Evolutionary conservation across 2,888 invertebrate species (phyloP), one percentile per base, ranked within the genome.

Genomic region (Andrena haemorrhoa): DNA sequence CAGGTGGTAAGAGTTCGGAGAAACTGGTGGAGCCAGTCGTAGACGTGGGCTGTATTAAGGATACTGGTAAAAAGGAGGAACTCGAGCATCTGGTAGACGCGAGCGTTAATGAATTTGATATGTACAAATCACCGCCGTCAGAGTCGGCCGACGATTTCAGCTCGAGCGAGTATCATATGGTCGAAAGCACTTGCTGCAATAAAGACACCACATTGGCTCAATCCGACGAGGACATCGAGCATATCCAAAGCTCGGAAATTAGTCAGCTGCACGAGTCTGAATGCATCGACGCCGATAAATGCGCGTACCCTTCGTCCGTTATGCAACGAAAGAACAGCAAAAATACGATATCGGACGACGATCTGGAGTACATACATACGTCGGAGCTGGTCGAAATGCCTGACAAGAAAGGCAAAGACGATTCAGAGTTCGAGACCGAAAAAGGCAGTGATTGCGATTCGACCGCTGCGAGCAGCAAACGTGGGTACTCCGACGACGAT

Each of bases 211-310:
- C 75, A 0, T 85, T 86, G 2, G 87, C 88, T 35, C 91, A 91
- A 53, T 93, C 91, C 0, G 93, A 93, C 29, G 93, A 93, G 10
- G 93, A 93, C 23, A 91, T 93, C 23, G 93, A 91, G 41, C 92
- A 92, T 26, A 91, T 92, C 6, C 87, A 91, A 58, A 87, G 77
- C 20, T 88, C 87, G 10, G 90, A 92, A 51, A 83, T 91, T 0
- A 82, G 69, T 10, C 88, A 86, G 6, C 76, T 88, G 41, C 82
- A 75, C 6, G 75, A 83, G 12, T 31, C 70, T 2, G 79, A 83
- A n/a, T 76, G 73, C 20, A 49, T 60, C 60, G 77, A 71, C 5
- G 23, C 20, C 12, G 81, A 76, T 3, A 85, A 74, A 35, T 70
- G 68, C 16, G 29, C 20, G 1, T 78, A 76, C 29, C 75, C 78